phyloP scores from a whole-genome alignment of 1,140 invertebrate genomes.

The Sarcophaga bullata region DNA sequence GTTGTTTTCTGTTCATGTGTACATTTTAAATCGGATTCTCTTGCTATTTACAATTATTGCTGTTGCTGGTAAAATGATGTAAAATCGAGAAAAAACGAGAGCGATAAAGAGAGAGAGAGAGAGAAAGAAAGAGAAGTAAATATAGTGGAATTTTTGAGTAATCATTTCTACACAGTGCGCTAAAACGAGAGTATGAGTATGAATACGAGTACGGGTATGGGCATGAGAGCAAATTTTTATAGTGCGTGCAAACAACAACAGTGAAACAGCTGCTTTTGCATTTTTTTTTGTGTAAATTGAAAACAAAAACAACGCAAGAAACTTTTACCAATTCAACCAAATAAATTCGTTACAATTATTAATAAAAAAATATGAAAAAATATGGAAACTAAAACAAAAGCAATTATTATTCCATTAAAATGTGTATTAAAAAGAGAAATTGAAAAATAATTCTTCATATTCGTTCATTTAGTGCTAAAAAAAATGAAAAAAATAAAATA shows the following conservation, averaged over 20 bases:
- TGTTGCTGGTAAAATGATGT: neutral
- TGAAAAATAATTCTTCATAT: too few relatives aligned
- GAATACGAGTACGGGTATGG: neutral
- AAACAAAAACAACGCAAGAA: neutral
- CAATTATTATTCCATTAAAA: too few relatives aligned
- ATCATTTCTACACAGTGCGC: neutral
- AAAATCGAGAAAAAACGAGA: neutral
- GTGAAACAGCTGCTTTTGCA: slow-evolving; percentile 11
- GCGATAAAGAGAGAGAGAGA: neutral
- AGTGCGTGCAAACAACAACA: slow-evolving; percentile 22
- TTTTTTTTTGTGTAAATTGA: neutral
- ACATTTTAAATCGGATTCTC: neutral
- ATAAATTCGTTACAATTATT: too few relatives aligned
- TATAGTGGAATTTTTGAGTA: slow-evolving; percentile 7
- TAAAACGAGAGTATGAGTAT: neutral
- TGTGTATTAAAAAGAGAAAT: too few relatives aligned
- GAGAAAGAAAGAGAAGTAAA: too few relatives aligned
- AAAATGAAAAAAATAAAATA: too few relatives aligned
- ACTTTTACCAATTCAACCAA: too few relatives aligned
- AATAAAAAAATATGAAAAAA: too few relatives aligned
- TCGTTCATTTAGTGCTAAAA: too few relatives aligned
- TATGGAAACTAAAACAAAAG: too few relatives aligned
- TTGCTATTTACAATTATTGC: neutral
- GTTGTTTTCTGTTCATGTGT: slow-evolving; percentile 5
- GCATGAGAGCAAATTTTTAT: neutral